Base-by-base conservation (phyloP, 2,797 vertebrate species). In the Phaenicophaeus curvirostris region DNA sequence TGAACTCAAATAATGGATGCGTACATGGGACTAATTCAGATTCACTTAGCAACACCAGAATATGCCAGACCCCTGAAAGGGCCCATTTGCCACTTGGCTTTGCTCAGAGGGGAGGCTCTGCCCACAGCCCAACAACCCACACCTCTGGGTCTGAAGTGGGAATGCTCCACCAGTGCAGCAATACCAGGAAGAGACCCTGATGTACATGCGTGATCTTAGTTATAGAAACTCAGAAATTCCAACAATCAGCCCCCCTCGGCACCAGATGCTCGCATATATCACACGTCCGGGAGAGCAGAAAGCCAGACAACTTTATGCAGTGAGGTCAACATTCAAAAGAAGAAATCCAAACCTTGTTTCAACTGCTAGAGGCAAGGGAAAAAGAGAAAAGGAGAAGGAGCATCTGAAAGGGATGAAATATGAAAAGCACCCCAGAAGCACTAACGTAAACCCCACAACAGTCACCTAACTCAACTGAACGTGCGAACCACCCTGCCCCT, bases 241-340 rank as follows among this genome's bases (percentile, higher is more conserved):
- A 23, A 46, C 7, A 51, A 71, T 11, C 31, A 8, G 8, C 24
- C 63, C 41, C 39, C 63, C 62, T 55, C 25, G 0, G 37, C 44
- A n/a, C 89, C 93, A 94, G 91, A 72, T 81, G 91, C 89, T 94
- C 82, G 41, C 87, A 83, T 48, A 61, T 30, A 87, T 76, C 79
- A 77, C 69, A 7, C 0, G 7, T 27, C 65, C 48, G 0, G 8
- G 61, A 80, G 30, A 93, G 87, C 66, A 85, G 65, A 15, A 9
- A 89, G 75, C 11, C 89, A 77, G 72, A 89, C 82, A 95, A 74
- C 58, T 87, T 57, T 31, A 76, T 16, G 78, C 89, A 68, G 21
- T 61, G 30, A 66, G 94, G 90, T 86, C 90, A 93, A 9, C 73
- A 59, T 65, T 90, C 74, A 46, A 88, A 81, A 86, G 83, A 41